Evolutionary conservation across 2,797 vertebrate species (phyloP).

Genomic region (Macropodus opercularis): DNA sequence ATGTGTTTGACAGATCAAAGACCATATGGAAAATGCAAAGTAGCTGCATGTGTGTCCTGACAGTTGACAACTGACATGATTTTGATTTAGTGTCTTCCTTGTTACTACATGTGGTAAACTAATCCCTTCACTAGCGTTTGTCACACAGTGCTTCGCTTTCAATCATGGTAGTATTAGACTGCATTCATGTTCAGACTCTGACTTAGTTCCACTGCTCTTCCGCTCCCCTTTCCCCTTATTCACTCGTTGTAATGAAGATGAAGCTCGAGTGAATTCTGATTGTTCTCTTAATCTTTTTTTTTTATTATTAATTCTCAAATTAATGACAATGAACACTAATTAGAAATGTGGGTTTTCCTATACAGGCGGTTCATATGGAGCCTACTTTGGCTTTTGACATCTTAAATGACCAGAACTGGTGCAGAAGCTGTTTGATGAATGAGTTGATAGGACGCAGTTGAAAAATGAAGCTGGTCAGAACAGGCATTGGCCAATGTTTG

Average conservation of each 20-base stretch:
- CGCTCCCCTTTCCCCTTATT: neutral
- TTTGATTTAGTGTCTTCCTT: neutral
- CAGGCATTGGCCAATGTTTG: neutral
- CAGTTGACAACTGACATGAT: neutral
- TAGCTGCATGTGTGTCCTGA: constrained; percentile 24
- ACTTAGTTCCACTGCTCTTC: constrained; percentile 11
- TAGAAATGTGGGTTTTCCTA: neutral
- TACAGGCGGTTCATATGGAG: constrained; percentile 7
- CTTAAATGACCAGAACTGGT: neutral
- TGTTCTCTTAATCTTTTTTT: constrained; percentile 11
- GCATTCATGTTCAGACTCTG: too few relatives aligned
- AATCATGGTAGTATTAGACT: neutral
- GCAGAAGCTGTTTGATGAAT: constrained; percentile 3
- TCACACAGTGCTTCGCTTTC: neutral
- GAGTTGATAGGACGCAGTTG: neutral
- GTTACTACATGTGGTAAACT: neutral
- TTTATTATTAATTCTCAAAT: constrained; percentile 3
- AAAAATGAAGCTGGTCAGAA: constrained; percentile 1
- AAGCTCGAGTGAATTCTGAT: constrained; percentile 31
- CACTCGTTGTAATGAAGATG: constrained; percentile 3
- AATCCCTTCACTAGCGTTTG: neutral
- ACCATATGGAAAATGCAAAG: constrained; percentile 14
- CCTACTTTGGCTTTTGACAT: constrained; percentile 5
- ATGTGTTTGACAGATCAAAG: constrained; percentile 78
- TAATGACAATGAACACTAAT: constrained; percentile 4